Evolutionary conservation across 1,140 invertebrate species (phyloP).

Genomic region (Callitettix versicolor): DNA sequence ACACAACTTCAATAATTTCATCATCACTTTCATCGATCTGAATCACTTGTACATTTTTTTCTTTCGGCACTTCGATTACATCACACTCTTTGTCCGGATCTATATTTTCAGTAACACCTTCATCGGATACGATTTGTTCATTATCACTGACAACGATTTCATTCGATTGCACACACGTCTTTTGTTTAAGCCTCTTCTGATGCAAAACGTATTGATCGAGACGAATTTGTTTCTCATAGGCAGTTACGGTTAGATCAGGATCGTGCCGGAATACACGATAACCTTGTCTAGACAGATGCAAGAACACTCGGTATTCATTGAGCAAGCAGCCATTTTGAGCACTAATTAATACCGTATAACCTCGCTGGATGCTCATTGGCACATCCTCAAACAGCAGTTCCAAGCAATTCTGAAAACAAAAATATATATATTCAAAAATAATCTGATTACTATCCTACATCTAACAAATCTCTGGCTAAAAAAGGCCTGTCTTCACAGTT

Average conservation of each 20-base stretch:
- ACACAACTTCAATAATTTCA: slow-evolving; percentile 3
- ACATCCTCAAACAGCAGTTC: slow-evolving; percentile 42
- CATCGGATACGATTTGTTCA: background rate
- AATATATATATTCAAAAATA: slow-evolving; percentile 22
- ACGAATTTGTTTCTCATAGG: slow-evolving; percentile 23
- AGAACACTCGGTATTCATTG: slow-evolving; percentile 48
- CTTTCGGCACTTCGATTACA: slow-evolving; percentile 29
- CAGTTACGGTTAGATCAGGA: slow-evolving; percentile 22
- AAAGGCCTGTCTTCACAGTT: too few species aligned
- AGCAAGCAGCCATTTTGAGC: slow-evolving; percentile 36
- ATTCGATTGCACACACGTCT: slow-evolving; percentile 17
- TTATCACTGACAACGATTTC: background rate
- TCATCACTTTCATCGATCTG: slow-evolving; percentile 1
- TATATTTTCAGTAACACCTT: background rate
- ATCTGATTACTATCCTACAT: too few species aligned
- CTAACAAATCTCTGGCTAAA: too few species aligned
- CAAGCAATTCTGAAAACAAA: slow-evolving; percentile 42
- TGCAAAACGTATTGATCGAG: slow-evolving; percentile 8
- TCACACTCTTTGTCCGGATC: slow-evolving; percentile 17
- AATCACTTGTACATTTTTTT: slow-evolving; percentile 22
- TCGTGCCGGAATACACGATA: slow-evolving; percentile 32
- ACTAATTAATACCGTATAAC: slow-evolving; percentile 42
- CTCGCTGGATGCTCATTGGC: slow-evolving; percentile 47
- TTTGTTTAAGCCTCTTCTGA: background rate
- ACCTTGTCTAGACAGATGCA: slow-evolving; percentile 44